A percentile compares a stretch with the other conserved stretches of the same genome.
phyloP scores from a whole-genome alignment of 2,113 vertebrate genomes.

The Hypocryptadius cinnamomeus region DNA sequence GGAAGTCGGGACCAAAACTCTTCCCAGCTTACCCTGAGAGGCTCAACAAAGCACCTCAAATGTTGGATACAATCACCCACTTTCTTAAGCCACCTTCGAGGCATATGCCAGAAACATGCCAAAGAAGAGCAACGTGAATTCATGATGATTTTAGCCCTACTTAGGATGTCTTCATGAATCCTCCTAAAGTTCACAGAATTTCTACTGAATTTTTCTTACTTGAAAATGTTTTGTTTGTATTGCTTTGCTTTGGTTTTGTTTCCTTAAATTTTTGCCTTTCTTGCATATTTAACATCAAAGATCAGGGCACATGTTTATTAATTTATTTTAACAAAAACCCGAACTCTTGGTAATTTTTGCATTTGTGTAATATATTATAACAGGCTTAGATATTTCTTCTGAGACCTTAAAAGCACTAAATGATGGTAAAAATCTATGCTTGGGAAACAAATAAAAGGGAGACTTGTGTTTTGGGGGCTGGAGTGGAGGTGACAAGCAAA shows the following conservation, averaged over 20 bases:
- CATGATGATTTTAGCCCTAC: background rate
- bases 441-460: background rate
- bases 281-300: background rate
- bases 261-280: background rate
- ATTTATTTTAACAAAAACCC: background rate
- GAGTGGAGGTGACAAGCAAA: background rate
- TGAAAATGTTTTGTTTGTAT: background rate
- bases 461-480: background rate
- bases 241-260: background rate
- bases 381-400: background rate
- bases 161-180: background rate
- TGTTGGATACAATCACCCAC: background rate
- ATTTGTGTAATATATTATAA: background rate
- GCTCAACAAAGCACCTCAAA: background rate
- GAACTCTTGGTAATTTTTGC: background rate
- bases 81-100: background rate
- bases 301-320: background rate
- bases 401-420: background rate
- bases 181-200: background rate
- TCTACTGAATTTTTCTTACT: background rate
- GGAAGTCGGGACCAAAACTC: background rate
- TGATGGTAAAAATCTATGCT: background rate
- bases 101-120: background rate
- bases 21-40: background rate
- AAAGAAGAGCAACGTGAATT: background rate